phyloP scores from a whole-genome alignment of 2,113 vertebrate genomes.

The Gymnogyps californianus region DNA sequence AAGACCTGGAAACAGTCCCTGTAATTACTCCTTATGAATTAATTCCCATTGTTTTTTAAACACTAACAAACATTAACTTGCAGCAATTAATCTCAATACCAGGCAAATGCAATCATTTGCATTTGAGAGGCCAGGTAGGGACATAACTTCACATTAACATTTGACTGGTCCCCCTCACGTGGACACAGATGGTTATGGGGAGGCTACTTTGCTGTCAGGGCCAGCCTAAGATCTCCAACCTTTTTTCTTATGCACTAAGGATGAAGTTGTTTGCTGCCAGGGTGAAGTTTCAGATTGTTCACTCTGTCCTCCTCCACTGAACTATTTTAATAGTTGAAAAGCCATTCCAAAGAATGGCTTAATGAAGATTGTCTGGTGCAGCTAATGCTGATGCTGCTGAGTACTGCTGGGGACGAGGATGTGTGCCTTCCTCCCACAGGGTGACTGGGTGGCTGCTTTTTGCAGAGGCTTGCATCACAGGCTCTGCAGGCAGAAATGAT shows the following conservation, averaged over 20 bases:
- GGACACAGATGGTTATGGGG: not conserved
- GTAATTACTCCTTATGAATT: not conserved
- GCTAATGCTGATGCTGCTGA: not conserved
- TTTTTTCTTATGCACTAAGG: not conserved
- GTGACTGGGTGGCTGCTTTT: not conserved
- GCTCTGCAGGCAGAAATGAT: not conserved
- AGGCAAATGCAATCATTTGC: not conserved
- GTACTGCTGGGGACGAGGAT: not conserved
- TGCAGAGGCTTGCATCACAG: not conserved
- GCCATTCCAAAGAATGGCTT: not conserved
- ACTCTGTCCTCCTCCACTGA: not conserved
- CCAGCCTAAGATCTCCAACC: not conserved
- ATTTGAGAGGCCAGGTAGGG: not conserved
- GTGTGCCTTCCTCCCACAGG: not conserved
- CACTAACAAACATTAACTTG: not conserved
- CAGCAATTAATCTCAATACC: not conserved
- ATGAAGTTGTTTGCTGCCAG: not conserved
- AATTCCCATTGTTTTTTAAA: not conserved
- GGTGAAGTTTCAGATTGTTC: not conserved
- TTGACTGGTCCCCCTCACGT: not conserved
- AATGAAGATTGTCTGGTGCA: not conserved
- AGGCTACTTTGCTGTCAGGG: not conserved
- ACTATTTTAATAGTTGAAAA: not conserved
- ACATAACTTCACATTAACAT: not conserved
- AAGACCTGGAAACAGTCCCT: not conserved